Percentiles rank a stretch among this genome's conserved stretches.
These are phyloP conservation scores for Drosophila acutilabella DNA, from an alignment of 2,888 invertebrate species.

Conservation along the genomic window DNA sequence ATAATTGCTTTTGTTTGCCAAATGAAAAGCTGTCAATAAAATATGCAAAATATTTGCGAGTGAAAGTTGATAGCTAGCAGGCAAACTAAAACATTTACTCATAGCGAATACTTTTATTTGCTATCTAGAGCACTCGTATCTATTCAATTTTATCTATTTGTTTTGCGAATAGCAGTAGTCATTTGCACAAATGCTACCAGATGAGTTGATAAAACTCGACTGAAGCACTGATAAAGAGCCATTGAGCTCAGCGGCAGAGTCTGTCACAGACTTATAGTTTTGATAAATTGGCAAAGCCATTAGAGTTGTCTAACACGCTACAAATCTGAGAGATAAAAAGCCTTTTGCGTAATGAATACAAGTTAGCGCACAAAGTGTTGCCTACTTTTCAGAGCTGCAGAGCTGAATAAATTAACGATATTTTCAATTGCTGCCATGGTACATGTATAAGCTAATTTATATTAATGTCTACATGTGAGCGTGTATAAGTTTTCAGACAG, in stretches of 20 bases:
- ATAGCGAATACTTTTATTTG: not conserved
- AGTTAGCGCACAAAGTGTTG: conserved; percentile 35
- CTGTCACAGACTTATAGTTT: conserved; percentile 24
- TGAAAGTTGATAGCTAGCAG: not conserved
- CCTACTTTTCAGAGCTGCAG: conserved; percentile 44
- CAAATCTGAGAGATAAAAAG: conserved; percentile 17
- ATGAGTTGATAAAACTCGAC: conserved; percentile 59
- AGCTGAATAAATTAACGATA: conserved; percentile 2
- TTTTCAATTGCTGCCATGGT: not conserved
- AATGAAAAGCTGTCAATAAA: not conserved
- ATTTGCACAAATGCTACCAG: conserved; percentile 58
- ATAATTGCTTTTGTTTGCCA: conserved; percentile 18
- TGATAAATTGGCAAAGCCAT: conserved; percentile 63
- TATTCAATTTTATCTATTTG: conserved; percentile 11
- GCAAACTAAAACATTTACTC: not conserved
- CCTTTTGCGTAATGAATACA: conserved; percentile 10
- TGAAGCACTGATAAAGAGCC: conserved; percentile 29
- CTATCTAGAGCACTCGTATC: conserved; percentile 32
- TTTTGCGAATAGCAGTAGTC: conserved; percentile 49
- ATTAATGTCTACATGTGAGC: not conserved
- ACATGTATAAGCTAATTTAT: not conserved
- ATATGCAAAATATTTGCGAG: not conserved
- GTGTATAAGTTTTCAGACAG: not conserved
- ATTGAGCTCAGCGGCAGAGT: conserved; percentile 17
- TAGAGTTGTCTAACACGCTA: conserved; percentile 9